Evolutionary conservation across 2,888 invertebrate species (phyloP), one percentile per base, ranked within the genome.

Genomic region (Philonicus albiceps): DNA sequence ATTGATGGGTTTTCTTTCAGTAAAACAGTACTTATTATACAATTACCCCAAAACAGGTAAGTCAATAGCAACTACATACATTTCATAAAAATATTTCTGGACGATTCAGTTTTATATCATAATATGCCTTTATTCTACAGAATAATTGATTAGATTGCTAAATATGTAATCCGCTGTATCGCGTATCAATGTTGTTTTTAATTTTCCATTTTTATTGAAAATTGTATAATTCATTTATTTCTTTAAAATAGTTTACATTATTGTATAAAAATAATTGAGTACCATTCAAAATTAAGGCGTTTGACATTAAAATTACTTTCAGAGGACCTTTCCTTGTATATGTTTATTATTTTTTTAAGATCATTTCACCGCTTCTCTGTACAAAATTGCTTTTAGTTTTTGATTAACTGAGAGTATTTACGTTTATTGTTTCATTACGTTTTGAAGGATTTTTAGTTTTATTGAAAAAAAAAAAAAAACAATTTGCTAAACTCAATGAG

Each of bases 81-180:
- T 31, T 78, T 78, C 49, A 78, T 78, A 78, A 78, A 78, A 78
- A 78, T 78, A 78, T 49, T 78, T 78, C 30, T 78, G 78, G 78
- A 78, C 78, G 78, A 78, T 78, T 78, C 49, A 78, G 49, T 78
- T 78, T 78, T 78, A 78, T 53, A 64, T 64, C 64, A 27, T 64
- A 64, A 64, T 64, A 64, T 64, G 64, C 64, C 27, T 64, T 64
- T 49, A 49, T 49, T 49, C 49, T 64, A 64, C 64, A 64, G 64
- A 64, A 64, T 64, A 64, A 64, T 64, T 64, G 64, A 64, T 64
- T 64, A 64, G 64, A 64, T 64, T 64, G 64, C 64, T 64, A 64
- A 27, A 64, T 64, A 64, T 19, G 19, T 64, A 64, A 64, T 64
- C 64, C 64, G 22, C 22, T 64, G 8, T 64, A 6, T 11, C 64